Evolutionary conservation across 2,888 invertebrate genomes (phyloP).

Genomic region (Linnaemya tessellans): DNA sequence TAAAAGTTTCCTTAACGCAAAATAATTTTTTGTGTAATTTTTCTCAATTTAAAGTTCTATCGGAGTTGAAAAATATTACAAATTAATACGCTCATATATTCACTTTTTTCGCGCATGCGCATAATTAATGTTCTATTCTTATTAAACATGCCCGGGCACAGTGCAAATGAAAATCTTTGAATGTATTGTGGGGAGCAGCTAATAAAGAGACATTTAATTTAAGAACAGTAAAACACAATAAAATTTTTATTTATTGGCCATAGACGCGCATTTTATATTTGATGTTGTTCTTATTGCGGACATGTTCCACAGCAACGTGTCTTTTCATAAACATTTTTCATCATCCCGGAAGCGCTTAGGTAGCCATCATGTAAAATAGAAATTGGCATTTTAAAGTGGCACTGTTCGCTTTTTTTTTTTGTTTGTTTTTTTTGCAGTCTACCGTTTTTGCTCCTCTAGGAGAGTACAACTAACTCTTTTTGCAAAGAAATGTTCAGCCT

Average conservation of each 20-base stretch:
- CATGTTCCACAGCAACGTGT: background rate
- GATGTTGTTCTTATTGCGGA: background rate
- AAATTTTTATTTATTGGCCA: too few relatives aligned
- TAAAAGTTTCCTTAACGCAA: too few relatives aligned
- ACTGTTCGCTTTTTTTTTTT: background rate
- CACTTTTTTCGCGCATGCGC: too few relatives aligned
- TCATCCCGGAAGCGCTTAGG: background rate
- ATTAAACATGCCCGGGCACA: too few relatives aligned
- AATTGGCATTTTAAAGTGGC: constrained; percentile 10
- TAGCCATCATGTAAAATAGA: background rate
- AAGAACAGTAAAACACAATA: too few relatives aligned
- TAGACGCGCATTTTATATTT: background rate
- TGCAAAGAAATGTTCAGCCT: constrained; percentile 10
- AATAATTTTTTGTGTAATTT: too few relatives aligned
- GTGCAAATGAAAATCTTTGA: too few relatives aligned
- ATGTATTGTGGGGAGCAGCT: too few relatives aligned
- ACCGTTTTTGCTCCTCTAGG: background rate
- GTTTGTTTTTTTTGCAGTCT: background rate
- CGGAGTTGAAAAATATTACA: too few relatives aligned
- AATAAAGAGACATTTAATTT: background rate
- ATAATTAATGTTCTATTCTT: too few relatives aligned
- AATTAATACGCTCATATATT: too few relatives aligned
- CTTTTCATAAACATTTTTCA: background rate
- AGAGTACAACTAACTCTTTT: background rate
- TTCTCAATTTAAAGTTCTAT: too few relatives aligned